Evolutionary conservation across 2,888 invertebrate genomes (phyloP).

Genomic region (Saturnia pavonia): DNA sequence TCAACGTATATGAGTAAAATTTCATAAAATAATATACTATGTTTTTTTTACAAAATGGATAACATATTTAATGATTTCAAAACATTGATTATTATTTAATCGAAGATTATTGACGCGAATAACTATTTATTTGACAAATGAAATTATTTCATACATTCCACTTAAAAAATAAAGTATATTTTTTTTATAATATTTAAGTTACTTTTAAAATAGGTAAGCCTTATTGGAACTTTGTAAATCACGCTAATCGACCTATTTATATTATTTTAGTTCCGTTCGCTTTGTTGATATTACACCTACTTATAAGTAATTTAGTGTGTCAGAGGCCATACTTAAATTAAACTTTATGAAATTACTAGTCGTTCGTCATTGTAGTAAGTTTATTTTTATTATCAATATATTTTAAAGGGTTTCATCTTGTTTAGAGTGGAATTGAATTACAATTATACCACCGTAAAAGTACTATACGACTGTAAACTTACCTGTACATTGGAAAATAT

Average conservation of each 20-base stretch:
- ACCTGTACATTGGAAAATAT: neutral
- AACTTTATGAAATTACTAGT: constrained; percentile 14
- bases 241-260: neutral
- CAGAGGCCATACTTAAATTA: constrained; percentile 64
- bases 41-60: neutral
- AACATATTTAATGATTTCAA: neutral
- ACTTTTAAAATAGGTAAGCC: neutral
- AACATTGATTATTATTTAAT: neutral
- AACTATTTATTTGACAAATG: constrained; percentile 11
- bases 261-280: constrained; percentile 4
- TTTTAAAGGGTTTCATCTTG: neutral
- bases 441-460: neutral
- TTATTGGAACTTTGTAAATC: constrained; percentile 3
- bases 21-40: neutral
- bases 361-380: constrained; percentile 4
- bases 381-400: neutral
- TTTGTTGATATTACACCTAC: neutral
- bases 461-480: neutral
- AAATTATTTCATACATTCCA: constrained; percentile 43
- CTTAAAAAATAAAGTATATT: constrained; percentile 20
- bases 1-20: neutral
- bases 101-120: constrained; percentile 2
- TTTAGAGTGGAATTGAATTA: neutral
- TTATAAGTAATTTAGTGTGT: constrained; percentile 34
- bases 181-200: neutral